These are phyloP conservation scores for Rissa tridactyla DNA, from an alignment of 2,113 vertebrate genomes.

Conservation along the genomic window DNA sequence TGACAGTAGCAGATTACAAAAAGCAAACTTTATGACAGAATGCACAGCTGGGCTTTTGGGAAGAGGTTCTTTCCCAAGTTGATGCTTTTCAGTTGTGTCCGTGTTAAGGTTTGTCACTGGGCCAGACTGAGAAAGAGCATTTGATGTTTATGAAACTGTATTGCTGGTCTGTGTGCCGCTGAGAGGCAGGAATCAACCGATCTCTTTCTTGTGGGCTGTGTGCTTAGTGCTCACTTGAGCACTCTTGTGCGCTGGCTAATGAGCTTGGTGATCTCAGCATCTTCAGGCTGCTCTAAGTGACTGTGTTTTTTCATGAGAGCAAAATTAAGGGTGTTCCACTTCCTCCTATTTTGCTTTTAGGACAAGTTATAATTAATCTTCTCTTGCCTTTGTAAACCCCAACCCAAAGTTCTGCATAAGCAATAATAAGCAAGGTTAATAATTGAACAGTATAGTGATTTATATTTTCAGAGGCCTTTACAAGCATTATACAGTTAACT, in stretches of 20 bases:
- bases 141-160: background rate
- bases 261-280: background rate
- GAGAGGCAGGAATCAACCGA: background rate
- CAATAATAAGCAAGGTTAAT: background rate
- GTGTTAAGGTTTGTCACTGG: background rate
- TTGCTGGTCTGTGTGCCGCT: background rate
- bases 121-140: background rate
- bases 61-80: background rate
- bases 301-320: background rate
- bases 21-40: background rate
- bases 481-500: background rate
- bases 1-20: background rate
- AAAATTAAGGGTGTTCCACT: background rate
- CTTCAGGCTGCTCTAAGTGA: background rate
- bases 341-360: conserved; percentile 5
- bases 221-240: background rate
- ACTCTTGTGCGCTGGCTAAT: background rate
- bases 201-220: background rate
- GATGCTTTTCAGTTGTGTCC: background rate
- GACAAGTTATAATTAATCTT: conserved; percentile 2
- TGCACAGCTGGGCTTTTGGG: background rate
- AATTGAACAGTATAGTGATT: background rate
- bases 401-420: background rate
- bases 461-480: background rate
- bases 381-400: background rate